Evolutionary conservation across 1,140 invertebrate genomes (phyloP), one percentile per base, ranked within the genome.

Genomic region (Phocides pigmalion): DNA sequence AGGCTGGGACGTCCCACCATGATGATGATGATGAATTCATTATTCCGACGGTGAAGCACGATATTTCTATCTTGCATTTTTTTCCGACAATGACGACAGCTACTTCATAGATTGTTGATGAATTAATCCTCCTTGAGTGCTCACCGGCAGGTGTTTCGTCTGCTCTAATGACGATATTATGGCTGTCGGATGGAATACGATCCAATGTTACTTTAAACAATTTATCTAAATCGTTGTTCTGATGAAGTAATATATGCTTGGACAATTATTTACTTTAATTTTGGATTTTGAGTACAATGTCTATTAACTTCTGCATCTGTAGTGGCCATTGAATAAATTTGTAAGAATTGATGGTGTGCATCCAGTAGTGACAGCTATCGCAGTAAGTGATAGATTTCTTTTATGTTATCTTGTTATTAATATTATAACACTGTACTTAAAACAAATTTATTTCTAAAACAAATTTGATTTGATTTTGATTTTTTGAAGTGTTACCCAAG

Each of bases 131-230:
- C n/a, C 64, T n/a, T 3, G 16, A 4, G 15, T 65, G 54, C 42
- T 51, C 12, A 1, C 19, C 32, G n/a, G 22, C 22, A 28, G 54
- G 53, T 4, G 35, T 50, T 15, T 20, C 67, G 44, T 72, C 70
- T 1, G 72, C 68, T 20, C 35, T 64, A 0, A 71, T 75, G 1
- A 72, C 49, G 44, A 76, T 41, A 56, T 70, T 71, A 35, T 68
- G 54, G 39, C 56, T 19, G 44, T 53, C 62, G 2, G 49, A 16
- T 74, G 78, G 78, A 75, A 90, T 83, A 11, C 41, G 35, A 50
- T 90, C 79, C 12, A 88, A 46, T 41, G 77, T 81, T 66, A 42
- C 84, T 77, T 79, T 90, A 50, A 92, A 92, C 53, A 81, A 47
- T 59, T 41, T 58, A 51, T 90, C 59, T 32, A 88, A 87, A 39